Conservation (phyloP, 2,113 vertebrate species). For the Lophura nycthemera region DNA sequence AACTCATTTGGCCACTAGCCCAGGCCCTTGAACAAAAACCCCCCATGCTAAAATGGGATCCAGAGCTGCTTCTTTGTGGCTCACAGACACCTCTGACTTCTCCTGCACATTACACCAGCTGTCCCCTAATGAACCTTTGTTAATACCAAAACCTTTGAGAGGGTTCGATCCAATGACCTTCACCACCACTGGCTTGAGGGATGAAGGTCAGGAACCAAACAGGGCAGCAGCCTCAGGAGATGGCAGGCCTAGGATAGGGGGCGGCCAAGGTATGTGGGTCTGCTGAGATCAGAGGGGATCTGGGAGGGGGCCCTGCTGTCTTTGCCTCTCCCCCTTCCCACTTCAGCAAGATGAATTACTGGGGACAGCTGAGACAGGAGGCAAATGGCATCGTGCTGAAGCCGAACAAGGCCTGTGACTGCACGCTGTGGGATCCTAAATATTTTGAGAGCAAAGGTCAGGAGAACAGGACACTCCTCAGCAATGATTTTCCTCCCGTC, state of each 20-base stretch:
- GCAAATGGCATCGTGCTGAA: constrained; percentile 67
- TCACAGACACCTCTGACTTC: not conserved
- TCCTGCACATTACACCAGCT: not conserved
- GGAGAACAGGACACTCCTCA: constrained; percentile 64
- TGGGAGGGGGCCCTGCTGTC: not conserved
- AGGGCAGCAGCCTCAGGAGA: not conserved
- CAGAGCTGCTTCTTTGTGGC: not conserved
- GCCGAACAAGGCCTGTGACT: constrained; percentile 66
- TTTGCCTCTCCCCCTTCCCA: not conserved
- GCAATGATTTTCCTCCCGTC: constrained; percentile 20
- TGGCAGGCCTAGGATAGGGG: no score
- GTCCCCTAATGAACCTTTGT: not conserved
- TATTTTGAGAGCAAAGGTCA: constrained; percentile 78
- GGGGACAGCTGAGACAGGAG: constrained; percentile 74
- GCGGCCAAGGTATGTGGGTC: not conserved
- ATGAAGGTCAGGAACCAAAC: not conserved
- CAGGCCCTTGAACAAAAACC: not conserved
- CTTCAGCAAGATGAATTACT: constrained; percentile 70
- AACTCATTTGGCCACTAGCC: not conserved
- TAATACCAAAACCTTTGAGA: not conserved
- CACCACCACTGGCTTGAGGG: not conserved
- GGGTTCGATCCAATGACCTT: not conserved
- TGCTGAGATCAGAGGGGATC: not conserved
- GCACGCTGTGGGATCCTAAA: constrained; percentile 71
- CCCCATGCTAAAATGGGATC: rapidly evolving